phyloP scores from a whole-genome alignment of 2,797 vertebrate genomes.

The Propithecus deckenii region DNA sequence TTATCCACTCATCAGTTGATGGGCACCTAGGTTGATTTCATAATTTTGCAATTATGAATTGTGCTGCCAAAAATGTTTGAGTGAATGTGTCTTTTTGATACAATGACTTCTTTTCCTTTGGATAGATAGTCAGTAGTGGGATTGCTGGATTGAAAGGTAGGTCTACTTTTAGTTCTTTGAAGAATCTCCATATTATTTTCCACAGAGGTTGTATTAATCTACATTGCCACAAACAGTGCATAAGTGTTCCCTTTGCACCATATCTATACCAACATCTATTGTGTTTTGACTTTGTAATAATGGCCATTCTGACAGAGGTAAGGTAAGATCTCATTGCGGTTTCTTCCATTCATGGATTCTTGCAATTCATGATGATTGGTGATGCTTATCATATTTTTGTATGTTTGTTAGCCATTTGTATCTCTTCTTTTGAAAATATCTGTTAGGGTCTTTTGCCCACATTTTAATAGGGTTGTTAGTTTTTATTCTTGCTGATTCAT shows the following conservation, averaged over 20 bases:
- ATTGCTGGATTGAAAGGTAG: background rate
- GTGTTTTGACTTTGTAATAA: background rate
- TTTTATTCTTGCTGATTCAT: background rate
- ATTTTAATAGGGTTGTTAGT: background rate
- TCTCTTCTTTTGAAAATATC: background rate
- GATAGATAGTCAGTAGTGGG: background rate
- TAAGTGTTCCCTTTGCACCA: background rate
- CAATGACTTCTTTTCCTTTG: background rate
- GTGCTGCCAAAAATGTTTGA: background rate
- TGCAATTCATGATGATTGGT: background rate
- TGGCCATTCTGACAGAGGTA: background rate
- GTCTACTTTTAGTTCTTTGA: background rate
- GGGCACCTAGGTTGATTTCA: background rate
- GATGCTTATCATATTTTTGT: background rate
- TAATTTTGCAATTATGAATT: background rate
- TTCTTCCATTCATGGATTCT: background rate
- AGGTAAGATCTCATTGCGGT: background rate
- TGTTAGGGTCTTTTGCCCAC: background rate
- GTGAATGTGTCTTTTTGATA: background rate
- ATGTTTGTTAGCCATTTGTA: background rate
- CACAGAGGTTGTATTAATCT: background rate
- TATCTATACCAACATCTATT: background rate
- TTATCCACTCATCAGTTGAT: background rate
- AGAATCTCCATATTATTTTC: background rate
- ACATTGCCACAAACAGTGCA: background rate